These are phyloP conservation scores for Chouioia cunea DNA, from an alignment of 2,888 invertebrate species.

Conservation along the genomic window DNA sequence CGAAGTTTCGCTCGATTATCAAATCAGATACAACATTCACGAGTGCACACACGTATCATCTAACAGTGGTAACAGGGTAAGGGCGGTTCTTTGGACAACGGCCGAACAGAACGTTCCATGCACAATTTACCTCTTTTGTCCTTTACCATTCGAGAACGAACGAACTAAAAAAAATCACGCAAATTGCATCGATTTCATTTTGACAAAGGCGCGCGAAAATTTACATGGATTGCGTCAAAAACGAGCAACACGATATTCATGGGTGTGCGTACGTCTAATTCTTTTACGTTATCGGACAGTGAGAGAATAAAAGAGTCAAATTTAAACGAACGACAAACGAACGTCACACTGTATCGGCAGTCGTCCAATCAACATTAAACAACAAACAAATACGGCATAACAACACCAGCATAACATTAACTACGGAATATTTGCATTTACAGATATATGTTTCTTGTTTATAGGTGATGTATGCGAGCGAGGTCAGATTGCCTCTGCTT, in stretches of 20 bases:
- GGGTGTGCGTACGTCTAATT: slow-evolving; percentile 30
- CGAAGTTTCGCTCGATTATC: slow-evolving; percentile 9
- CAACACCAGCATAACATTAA: slow-evolving; percentile 59
- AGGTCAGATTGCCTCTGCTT: neutral
- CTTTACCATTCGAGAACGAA: neutral
- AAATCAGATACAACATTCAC: slow-evolving; percentile 16
- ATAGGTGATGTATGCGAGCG: neutral
- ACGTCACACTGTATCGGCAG: slow-evolving; percentile 64
- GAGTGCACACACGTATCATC: slow-evolving; percentile 30
- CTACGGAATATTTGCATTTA: slow-evolving; percentile 43
- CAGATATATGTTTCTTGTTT: neutral
- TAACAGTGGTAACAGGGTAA: slow-evolving; percentile 54
- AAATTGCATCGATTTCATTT: slow-evolving; percentile 39
- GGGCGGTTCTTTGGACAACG: slow-evolving; percentile 51
- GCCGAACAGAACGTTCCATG: slow-evolving; percentile 41
- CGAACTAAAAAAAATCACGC: slow-evolving; percentile 8
- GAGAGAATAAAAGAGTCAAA: neutral
- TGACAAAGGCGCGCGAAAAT: slow-evolving; percentile 29
- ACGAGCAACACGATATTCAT: slow-evolving; percentile 30
- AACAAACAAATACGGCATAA: slow-evolving; percentile 58
- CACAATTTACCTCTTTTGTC: slow-evolving; percentile 10
- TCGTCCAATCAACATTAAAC: slow-evolving; percentile 68
- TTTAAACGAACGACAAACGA: slow-evolving; percentile 15
- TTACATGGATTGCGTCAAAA: slow-evolving; percentile 36
- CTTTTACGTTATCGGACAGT: slow-evolving; percentile 44